Evolutionary conservation across 2,888 invertebrate genomes (phyloP).

Genomic region (Campoletis raptor): DNA sequence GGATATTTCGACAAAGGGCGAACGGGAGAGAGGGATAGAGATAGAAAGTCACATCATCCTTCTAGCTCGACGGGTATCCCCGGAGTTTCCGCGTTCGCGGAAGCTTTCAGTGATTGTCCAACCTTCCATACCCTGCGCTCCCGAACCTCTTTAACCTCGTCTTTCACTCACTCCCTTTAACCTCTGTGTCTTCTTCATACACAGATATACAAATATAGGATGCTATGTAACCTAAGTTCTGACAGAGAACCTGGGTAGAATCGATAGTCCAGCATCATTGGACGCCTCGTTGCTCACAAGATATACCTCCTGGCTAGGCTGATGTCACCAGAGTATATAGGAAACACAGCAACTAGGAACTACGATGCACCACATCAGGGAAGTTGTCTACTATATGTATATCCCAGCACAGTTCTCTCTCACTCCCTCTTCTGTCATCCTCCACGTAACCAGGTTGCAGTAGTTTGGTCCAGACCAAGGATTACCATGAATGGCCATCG

Average conservation of each 20-base stretch:
- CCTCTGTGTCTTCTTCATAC: conserved; percentile 20
- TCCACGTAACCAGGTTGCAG: conserved; percentile 44
- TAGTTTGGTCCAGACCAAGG: conserved; percentile 69
- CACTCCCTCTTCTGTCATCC: conserved; percentile 28
- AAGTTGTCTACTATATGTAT: conserved; percentile 40
- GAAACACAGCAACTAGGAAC: conserved; percentile 71
- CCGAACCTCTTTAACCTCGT: conserved; percentile 78
- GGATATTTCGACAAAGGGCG: conserved; percentile 55
- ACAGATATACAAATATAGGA: conserved; percentile 16
- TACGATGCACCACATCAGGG: conserved; percentile 63
- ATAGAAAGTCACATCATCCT: conserved; percentile 34
- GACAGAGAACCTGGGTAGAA: conserved; percentile 73
- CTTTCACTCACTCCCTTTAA: conserved; percentile 40
- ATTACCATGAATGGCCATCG: conserved; percentile 82
- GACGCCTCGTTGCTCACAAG: conserved; percentile 67
- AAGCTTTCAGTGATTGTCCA: conserved; percentile 63
- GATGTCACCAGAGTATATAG: conserved; percentile 62
- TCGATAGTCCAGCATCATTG: conserved; percentile 83
- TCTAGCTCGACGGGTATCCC: conserved; percentile 48
- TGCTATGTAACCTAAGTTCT: conserved; percentile 27
- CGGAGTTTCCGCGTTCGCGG: conserved; percentile 57
- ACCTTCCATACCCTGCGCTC: conserved; percentile 72
- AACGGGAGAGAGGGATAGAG: conserved; percentile 28
- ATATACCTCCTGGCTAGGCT: conserved; percentile 56
- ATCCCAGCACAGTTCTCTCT: conserved; percentile 49